These are phyloP conservation scores for Pampusana beccarii DNA, from an alignment of 2,113 vertebrate species.

Conservation along the genomic window DNA sequence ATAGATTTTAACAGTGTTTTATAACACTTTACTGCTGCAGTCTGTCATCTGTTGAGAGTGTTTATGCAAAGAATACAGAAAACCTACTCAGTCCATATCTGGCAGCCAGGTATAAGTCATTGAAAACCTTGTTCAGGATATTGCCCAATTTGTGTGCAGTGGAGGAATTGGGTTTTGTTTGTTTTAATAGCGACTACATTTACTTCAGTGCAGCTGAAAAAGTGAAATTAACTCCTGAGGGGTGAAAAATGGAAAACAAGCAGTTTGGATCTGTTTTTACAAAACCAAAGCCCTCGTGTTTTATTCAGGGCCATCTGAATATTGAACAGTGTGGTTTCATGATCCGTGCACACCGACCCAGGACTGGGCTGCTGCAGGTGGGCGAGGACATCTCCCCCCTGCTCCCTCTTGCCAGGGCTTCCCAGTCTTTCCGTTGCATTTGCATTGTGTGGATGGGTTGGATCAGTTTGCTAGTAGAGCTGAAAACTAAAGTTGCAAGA, in stretches of 20 bases:
- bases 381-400: not conserved
- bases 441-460: not conserved
- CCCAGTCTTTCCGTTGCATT: not conserved
- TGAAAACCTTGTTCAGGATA: not conserved
- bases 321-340: not conserved
- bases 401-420: not conserved
- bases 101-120: not conserved
- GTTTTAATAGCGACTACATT: not conserved
- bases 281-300: not conserved
- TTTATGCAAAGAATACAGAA: not conserved
- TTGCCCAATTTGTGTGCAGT: not conserved
- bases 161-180: not conserved
- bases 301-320: not conserved
- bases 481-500: not conserved
- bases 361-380: not conserved
- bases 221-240: not conserved
- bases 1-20: not conserved
- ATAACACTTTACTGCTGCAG: not conserved
- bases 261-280: not conserved
- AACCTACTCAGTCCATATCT: not conserved
- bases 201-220: not conserved
- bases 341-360: accelerated
- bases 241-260: not conserved
- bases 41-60: not conserved
- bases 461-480: not conserved